A percentile compares a stretch with the other conserved stretches of the same genome.
These are phyloP conservation scores for Geodia barretti DNA, from an alignment of 37 sponge, comb jelly and placozoan genomes.

Conservation along the genomic window DNA sequence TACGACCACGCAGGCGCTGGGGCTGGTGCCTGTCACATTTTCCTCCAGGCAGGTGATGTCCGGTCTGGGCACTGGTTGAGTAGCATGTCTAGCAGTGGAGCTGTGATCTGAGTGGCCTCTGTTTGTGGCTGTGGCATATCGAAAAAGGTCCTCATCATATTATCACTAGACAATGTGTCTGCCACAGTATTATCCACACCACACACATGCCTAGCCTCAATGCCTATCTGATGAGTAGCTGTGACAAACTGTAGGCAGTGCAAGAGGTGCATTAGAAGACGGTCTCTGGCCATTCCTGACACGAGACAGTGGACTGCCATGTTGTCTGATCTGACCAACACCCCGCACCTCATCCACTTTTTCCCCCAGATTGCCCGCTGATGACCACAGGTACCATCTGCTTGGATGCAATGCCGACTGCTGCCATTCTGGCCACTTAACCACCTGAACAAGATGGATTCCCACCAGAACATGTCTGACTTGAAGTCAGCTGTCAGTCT, in stretches of 20 bases:
- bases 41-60: background rate
- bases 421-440: constrained; percentile 11
- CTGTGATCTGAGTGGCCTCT: background rate
- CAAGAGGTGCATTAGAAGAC: background rate
- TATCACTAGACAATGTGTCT: no score
- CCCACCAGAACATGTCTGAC: constrained; percentile 41
- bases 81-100: background rate
- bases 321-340: background rate
- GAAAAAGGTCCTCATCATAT: no score
- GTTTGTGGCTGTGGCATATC: no score
- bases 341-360: no score
- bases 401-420: background rate
- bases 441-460: constrained; percentile 3
- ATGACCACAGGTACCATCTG: background rate
- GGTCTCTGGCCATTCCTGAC: background rate
- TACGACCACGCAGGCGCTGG: background rate
- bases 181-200: no score
- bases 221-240: no score
- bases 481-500: constrained; percentile 36
- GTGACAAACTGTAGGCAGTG: no score
- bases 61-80: background rate
- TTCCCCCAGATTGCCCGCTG: background rate
- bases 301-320: background rate
- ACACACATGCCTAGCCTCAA: no score
- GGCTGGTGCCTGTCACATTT: background rate